These are phyloP conservation scores for Tetrao urogallus DNA, from an alignment of 2,113 vertebrate species.

Conservation along the genomic window DNA sequence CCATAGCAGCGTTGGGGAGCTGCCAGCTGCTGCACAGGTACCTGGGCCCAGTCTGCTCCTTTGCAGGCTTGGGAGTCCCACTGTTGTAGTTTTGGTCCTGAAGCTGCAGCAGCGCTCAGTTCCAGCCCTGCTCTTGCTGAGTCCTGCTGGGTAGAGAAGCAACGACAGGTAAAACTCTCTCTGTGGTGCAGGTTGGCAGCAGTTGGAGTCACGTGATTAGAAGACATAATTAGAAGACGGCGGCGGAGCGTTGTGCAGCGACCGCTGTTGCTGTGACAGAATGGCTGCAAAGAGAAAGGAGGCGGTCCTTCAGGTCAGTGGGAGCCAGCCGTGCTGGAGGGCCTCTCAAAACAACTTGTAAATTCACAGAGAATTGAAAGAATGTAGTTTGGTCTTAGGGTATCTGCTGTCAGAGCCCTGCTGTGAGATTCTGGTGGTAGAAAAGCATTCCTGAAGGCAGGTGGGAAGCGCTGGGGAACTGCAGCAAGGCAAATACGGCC, in stretches of 20 bases:
- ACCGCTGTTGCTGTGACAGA: background rate
- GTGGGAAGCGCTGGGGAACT: fast-evolving
- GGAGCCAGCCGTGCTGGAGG: background rate
- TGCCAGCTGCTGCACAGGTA: background rate
- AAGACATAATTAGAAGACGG: background rate
- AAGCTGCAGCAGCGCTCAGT: background rate
- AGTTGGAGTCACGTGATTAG: background rate
- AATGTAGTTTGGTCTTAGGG: background rate
- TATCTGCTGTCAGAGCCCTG: background rate
- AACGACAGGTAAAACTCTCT: background rate
- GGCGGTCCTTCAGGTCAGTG: conserved; percentile 64
- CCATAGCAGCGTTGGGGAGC: background rate
- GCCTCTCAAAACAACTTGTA: background rate
- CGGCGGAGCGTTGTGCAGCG: background rate
- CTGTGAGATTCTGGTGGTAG: background rate
- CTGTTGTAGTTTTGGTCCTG: fast-evolving
- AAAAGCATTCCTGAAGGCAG: background rate
- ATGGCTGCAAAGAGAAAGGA: conserved; percentile 72
- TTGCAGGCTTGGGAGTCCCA: too few relatives aligned
- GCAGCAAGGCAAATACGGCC: background rate
- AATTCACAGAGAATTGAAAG: background rate
- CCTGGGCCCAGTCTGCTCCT: background rate
- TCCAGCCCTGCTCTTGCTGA: fast-evolving
- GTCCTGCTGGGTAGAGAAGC: fast-evolving
- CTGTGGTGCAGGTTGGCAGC: background rate